Percentiles rank a stretch among this genome's conserved stretches.
These are phyloP conservation scores for Triops cancriformis DNA, from an alignment of 1,140 invertebrate genomes.

Conservation along the genomic window DNA sequence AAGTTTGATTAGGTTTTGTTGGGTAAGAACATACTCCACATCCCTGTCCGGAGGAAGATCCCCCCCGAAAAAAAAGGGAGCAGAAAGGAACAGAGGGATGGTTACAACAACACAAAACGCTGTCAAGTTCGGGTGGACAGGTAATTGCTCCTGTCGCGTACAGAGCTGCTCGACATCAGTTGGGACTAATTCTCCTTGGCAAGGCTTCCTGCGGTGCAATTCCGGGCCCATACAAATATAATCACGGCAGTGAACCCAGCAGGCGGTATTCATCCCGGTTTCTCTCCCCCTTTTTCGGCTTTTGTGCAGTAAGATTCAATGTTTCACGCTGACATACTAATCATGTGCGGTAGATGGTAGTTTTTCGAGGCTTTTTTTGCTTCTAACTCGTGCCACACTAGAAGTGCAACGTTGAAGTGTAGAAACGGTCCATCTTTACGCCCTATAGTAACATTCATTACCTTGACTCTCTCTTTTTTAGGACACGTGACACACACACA, in stretches of 20 bases:
- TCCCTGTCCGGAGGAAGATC: not conserved
- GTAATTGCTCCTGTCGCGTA: constrained; percentile 12
- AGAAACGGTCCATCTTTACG: not conserved
- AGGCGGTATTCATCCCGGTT: constrained; percentile 4
- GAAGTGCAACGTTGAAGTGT: too few species aligned
- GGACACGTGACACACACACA: constrained; percentile 16
- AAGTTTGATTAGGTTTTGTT: constrained; percentile 1
- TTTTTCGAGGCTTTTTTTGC: not conserved
- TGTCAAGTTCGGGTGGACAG: constrained; percentile 12
- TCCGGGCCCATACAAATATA: constrained; percentile 10
- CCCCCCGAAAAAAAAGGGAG: not conserved
- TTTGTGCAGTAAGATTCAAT: not conserved
- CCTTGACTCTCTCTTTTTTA: not conserved
- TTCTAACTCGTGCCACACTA: not conserved
- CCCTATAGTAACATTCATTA: not conserved
- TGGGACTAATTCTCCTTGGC: constrained; percentile 13
- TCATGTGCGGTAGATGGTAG: not conserved
- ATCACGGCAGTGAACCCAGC: constrained; percentile 12
- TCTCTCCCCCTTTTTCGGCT: not conserved
- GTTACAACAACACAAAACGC: constrained; percentile 10
- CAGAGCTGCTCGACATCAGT: constrained; percentile 12
- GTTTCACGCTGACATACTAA: constrained; percentile 5
- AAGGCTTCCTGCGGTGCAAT: constrained; percentile 12
- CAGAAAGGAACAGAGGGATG: not conserved
- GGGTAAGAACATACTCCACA: not conserved